Evolutionary conservation across 2,888 invertebrate genomes (phyloP).

Genomic region (Amiota minor): DNA sequence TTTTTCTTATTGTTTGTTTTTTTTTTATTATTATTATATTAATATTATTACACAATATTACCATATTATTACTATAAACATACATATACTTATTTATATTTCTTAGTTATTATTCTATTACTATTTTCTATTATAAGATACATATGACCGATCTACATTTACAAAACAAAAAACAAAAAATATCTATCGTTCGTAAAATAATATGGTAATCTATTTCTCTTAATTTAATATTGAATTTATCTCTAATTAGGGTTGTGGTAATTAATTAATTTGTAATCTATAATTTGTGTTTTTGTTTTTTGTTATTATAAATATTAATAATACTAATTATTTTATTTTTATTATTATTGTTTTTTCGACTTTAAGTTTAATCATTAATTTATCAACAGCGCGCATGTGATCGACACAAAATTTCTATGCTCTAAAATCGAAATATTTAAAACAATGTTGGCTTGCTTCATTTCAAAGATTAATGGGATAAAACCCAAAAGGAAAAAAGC

Average conservation of each 20-base stretch:
- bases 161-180: slow-evolving; percentile 19
- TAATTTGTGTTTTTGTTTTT: slow-evolving; percentile 4
- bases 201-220: neutral
- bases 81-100: neutral
- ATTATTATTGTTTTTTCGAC: too few species aligned
- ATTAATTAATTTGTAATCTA: slow-evolving; percentile 48
- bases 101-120: neutral
- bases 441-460: neutral
- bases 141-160: slow-evolving; percentile 7
- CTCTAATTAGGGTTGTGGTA: slow-evolving; percentile 69
- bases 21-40: neutral
- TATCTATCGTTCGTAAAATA: slow-evolving; percentile 37
- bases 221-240: slow-evolving; percentile 25
- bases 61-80: too few species aligned
- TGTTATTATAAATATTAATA: slow-evolving; percentile 1
- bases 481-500: too few species aligned
- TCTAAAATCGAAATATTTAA: neutral
- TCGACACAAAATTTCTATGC: slow-evolving; percentile 51
- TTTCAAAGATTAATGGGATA: too few species aligned
- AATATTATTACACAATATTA: neutral
- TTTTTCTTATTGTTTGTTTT: slow-evolving; percentile 22
- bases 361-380: slow-evolving; percentile 53
- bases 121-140: neutral
- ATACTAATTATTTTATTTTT: slow-evolving; percentile 46
- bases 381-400: slow-evolving; percentile 64